These are phyloP conservation scores for Caloenas nicobarica DNA, from an alignment of 2,113 vertebrate species.

Conservation along the genomic window DNA sequence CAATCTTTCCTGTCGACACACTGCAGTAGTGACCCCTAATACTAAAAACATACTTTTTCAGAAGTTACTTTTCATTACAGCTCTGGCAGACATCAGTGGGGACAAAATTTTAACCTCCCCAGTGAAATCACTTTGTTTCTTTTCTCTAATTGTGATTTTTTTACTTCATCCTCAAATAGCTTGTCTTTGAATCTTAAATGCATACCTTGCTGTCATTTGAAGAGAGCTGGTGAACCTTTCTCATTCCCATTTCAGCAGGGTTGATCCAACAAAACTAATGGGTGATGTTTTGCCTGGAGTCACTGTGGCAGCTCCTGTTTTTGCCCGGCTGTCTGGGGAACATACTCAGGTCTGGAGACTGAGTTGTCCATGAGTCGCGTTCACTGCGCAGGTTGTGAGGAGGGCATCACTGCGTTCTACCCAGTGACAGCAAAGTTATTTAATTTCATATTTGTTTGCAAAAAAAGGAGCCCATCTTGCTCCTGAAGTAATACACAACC, in stretches of 20 bases:
- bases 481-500: neutral
- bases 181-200: neutral
- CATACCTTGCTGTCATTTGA: fast-evolving
- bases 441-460: neutral
- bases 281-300: neutral
- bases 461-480: neutral
- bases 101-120: neutral
- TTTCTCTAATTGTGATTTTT: neutral
- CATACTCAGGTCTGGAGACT: neutral
- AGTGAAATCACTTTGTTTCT: neutral
- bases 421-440: neutral
- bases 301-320: neutral
- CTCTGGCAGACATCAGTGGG: neutral
- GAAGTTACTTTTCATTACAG: neutral
- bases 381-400: neutral
- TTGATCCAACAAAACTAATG: too few species aligned
- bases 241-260: neutral
- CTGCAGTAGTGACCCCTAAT: neutral
- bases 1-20: neutral
- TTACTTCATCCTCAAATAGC: neutral
- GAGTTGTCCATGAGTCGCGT: neutral
- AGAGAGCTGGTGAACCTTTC: neutral
- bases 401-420: neutral
- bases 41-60: fast-evolving
- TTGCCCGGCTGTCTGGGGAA: neutral